Conservation (phyloP, 2,113 vertebrate species). For the Cephalopholis sonnerati region DNA sequence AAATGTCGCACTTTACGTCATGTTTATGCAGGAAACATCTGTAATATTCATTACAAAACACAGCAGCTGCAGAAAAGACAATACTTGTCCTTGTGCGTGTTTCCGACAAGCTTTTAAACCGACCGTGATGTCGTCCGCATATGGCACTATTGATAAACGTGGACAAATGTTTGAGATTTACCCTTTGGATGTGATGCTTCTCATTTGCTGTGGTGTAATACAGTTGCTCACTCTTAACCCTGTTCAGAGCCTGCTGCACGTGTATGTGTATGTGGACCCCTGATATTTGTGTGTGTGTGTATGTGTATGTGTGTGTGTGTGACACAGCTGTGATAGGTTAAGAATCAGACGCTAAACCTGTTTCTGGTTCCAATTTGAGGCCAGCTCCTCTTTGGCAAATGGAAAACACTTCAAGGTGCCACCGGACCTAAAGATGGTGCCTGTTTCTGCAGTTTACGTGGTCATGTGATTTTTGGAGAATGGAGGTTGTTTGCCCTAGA, state of each 20-base stretch:
- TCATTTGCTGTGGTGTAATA: constrained; percentile 63
- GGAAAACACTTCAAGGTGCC: constrained; percentile 79
- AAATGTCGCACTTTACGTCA: constrained; percentile 13
- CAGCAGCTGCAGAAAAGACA: constrained; percentile 61
- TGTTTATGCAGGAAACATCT: constrained; percentile 68
- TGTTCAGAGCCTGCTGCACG: constrained; percentile 14
- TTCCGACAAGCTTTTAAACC: constrained; percentile 45
- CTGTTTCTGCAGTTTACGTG: constrained; percentile 62
- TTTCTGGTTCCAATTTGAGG: constrained; percentile 78
- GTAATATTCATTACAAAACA: constrained; percentile 55
- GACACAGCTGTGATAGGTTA: constrained; percentile 77
- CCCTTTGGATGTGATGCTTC: constrained; percentile 49
- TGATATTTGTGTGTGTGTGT: constrained; percentile 29
- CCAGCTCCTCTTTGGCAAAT: constrained; percentile 72
- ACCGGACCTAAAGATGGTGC: constrained; percentile 61
- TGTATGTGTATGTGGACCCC: constrained; percentile 12
- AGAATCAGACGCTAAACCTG: constrained; percentile 75
- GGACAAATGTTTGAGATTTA: constrained; percentile 65
- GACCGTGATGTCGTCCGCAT: constrained; percentile 43
- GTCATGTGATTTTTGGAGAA: constrained; percentile 65
- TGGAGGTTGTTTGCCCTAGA: constrained; percentile 44
- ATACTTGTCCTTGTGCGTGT: constrained; percentile 30
- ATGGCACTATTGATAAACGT: constrained; percentile 60
- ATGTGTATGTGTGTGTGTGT: constrained; percentile 30
- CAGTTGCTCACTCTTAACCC: constrained; percentile 61